These are phyloP conservation scores for Latrodectus geometricus DNA, from an alignment of 1,140 invertebrate species.

Conservation along the genomic window DNA sequence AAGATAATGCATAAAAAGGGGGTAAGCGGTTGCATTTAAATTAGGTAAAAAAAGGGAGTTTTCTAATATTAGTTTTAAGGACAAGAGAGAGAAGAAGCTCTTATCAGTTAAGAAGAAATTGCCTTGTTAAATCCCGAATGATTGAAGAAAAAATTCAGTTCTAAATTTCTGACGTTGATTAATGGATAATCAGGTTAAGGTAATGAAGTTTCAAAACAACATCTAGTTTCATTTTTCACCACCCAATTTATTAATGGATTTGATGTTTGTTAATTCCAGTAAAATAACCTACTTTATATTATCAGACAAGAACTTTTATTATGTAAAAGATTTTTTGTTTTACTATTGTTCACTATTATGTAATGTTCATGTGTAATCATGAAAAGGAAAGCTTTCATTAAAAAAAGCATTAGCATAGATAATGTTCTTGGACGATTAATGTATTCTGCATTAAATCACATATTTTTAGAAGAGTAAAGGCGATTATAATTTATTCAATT, in stretches of 20 bases:
- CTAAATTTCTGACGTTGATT: constrained; percentile 54
- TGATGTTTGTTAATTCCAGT: background rate
- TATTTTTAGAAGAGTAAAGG: too few relatives aligned
- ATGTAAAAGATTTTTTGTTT: background rate
- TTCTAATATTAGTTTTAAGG: too few relatives aligned
- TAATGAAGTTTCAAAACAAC: constrained; percentile 56
- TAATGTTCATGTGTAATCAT: too few relatives aligned
- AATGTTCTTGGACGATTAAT: too few relatives aligned
- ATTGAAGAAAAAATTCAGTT: constrained; percentile 35
- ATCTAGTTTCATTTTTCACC: constrained; percentile 51
- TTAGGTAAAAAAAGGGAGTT: background rate
- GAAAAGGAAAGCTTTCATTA: too few relatives aligned
- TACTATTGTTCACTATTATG: background rate
- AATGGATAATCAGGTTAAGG: constrained; percentile 54
- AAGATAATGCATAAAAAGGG: background rate
- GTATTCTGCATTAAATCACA: too few relatives aligned
- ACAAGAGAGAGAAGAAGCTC: background rate
- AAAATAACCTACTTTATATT: background rate
- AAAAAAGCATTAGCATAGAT: too few relatives aligned
- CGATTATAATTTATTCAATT: too few relatives aligned
- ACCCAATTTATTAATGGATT: constrained; percentile 33
- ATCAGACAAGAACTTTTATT: background rate
- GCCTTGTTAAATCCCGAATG: constrained; percentile 45
- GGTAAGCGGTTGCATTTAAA: background rate
- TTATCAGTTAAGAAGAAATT: constrained; percentile 3